Evolutionary conservation across 30 jellyfish, hydroid and myxozoan species (phyloP), one percentile per base, ranked within the genome.

Genomic region (Hydractinia echinata): DNA sequence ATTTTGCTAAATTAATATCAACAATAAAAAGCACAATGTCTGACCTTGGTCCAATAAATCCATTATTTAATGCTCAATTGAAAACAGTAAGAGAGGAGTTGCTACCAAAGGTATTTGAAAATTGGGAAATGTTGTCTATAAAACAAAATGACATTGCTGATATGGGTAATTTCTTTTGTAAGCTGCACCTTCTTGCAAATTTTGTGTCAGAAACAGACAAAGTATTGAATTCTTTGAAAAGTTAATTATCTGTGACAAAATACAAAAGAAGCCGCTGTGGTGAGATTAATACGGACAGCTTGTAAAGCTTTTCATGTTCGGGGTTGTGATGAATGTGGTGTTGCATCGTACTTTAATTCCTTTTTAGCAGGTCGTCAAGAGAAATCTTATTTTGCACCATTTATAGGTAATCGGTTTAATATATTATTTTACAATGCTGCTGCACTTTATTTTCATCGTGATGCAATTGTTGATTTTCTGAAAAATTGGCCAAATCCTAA

Each of bases 281-380:
- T 51, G 39, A 64, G 84, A 54, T 53, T 76, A 55, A 54, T 20
- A 8, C 84, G 84, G 8, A 76, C 84, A 6, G 11, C 84, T 20
- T 76, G 84, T 53, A 76, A 76, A 76, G 84, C 84, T 48, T 76
- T 76, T 54, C 84, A 76, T 8, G 18, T 54, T 16, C 78, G 79
- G 16, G 84, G 84, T n/a, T 48, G 84, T 55, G 84, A 50, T 13
- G 48, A 49, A 76, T 49, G 67, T 76, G 83, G 84, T 51, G 55
- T 76, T 76, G 78, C 84, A 14, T 51, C 84, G 20, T 54, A 55
- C 21, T 76, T 76, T 55, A 51, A 76, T 54, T 76, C 84, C 15
- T 76, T 76, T 76, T 52, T 4, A 8, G 78, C 84, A 48, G 5
- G 84, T 15, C 15, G 77, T 51, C 8, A 55, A 6, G 1, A 50